Percentiles rank a stretch among this genome's conserved stretches.
These are phyloP conservation scores for Ceratina japonica DNA, from an alignment of 1,140 invertebrate genomes.

Conservation along the genomic window DNA sequence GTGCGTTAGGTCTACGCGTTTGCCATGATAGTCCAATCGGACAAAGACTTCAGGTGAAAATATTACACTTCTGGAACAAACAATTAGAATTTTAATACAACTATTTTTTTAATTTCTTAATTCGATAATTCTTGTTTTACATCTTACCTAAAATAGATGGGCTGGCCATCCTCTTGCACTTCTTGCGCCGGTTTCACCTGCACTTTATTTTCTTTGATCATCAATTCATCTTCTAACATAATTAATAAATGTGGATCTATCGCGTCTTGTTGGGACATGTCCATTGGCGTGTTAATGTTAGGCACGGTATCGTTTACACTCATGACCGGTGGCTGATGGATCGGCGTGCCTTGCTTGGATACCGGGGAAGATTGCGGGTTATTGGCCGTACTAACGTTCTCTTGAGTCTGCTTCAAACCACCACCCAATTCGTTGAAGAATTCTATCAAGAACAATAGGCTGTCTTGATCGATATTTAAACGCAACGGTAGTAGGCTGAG, in stretches of 20 bases:
- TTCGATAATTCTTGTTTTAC: neutral
- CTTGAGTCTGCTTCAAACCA: slow-evolving; percentile 61
- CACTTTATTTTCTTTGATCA: slow-evolving; percentile 75
- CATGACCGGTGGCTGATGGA: slow-evolving; percentile 86
- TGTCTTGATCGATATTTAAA: slow-evolving; percentile 97
- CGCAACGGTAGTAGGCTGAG: slow-evolving; percentile 92
- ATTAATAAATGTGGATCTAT: slow-evolving; percentile 84
- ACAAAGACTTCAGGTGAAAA: slow-evolving; percentile 95
- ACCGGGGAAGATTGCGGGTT: slow-evolving; percentile 75
- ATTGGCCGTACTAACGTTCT: slow-evolving; percentile 51
- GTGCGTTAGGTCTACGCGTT: slow-evolving; percentile 92
- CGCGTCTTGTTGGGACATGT: slow-evolving; percentile 79
- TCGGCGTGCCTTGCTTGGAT: slow-evolving; percentile 83
- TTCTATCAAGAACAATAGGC: slow-evolving; percentile 91
- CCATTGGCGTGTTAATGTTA: slow-evolving; percentile 63
- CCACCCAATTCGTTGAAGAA: slow-evolving; percentile 88
- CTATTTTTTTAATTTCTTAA: neutral
- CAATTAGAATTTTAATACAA: neutral
- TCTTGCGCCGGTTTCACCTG: slow-evolving; percentile 62
- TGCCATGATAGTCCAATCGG: slow-evolving; percentile 94
- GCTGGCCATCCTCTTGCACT: slow-evolving; percentile 80
- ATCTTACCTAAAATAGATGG: slow-evolving; percentile 86
- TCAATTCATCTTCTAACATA: slow-evolving; percentile 83
- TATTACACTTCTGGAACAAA: slow-evolving; percentile 84
- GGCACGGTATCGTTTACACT: slow-evolving; percentile 78